Evolutionary conservation across 2,797 vertebrate species (phyloP).

Genomic region (Leptodactylus fallax): DNA sequence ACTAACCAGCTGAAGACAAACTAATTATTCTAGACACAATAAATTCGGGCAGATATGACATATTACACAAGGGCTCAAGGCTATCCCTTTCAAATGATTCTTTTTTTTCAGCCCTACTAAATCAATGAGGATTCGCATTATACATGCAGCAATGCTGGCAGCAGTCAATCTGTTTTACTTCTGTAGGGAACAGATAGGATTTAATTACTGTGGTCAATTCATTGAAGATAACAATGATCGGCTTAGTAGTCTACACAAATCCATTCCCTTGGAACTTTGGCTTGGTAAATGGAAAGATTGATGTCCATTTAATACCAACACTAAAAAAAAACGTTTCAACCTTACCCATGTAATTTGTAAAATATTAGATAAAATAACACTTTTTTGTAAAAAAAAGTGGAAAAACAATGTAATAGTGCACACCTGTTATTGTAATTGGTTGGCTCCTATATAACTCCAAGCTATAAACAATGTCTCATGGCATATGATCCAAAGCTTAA

Average conservation of each 20-base stretch:
- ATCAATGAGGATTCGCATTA: neutral
- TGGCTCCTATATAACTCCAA: too few species aligned
- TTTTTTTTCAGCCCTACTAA: neutral
- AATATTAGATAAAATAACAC: too few species aligned
- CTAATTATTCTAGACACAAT: slow-evolving; percentile 8
- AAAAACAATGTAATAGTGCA: too few species aligned
- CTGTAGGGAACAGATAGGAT: slow-evolving; percentile 16
- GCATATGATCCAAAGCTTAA: too few species aligned
- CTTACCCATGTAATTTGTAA: too few species aligned
- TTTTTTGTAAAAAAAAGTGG: too few species aligned
- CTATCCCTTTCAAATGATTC: neutral
- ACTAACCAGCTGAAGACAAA: neutral
- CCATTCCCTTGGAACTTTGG: slow-evolving; percentile 18
- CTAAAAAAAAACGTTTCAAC: neutral
- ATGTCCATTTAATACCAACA: slow-evolving; percentile 23
- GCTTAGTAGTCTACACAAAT: slow-evolving; percentile 37
- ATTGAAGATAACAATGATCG: slow-evolving; percentile 34
- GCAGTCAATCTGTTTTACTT: slow-evolving; percentile 35
- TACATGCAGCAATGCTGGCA: neutral
- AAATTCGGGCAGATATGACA: neutral
- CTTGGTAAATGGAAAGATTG: slow-evolving; percentile 32
- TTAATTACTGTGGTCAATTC: slow-evolving; percentile 44
- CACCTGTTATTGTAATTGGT: too few species aligned
- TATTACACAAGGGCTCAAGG: neutral
- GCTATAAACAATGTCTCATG: too few species aligned